Evolutionary conservation across 2,888 invertebrate species (phyloP), one percentile per base, ranked within the genome.

Genomic region (Epinotia brunnichana): DNA sequence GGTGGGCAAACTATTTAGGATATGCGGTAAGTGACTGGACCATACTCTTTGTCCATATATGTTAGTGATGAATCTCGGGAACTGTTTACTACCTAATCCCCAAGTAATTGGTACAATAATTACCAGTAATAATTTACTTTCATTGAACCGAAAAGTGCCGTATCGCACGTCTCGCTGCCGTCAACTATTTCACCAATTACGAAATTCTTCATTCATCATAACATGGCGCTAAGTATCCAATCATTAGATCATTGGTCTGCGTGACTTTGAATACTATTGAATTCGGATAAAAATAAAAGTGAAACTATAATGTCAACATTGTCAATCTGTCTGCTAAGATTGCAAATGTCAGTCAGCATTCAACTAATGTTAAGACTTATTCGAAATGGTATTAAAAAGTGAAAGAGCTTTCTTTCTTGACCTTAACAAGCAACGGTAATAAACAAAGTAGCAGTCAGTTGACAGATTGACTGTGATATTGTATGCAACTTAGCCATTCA

Each of bases 161-260:
- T 67, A 24, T 13, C 44, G 56, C 21, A 67, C 41, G 44, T 53
- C 17, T 53, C 53, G 17, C 66, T 15, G 15, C 13, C n/a, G 19
- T 17, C 60, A 60, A 62, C 44, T 19, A 44, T 66, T 71, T 66
- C 60, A 17, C 64, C 17, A 41, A 35, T 66, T 71, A 66, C 60
- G 54, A 44, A 66, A 71, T 60, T 61, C 63, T 41, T 29, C 5
- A 61, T 19, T 48, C 48, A 57, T 51, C 39, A 19, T 15, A 63
- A 48, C 54, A 48, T 19, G 0, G 3, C 39, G 51, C 48, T 70
- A 63, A 63, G 56, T 63, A 62, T 44, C 19, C 7, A 44, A 69
- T 69, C 51, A 39, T 59, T 59, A 69, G 44, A 62, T 62, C 56
- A 62, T 56, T 44, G 62, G 15, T 59, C 68, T 51, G 29, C 44